Conservation (phyloP, 37 sponge, comb jelly and placozoan genomes). For the Ephydatia muelleri region DNA sequence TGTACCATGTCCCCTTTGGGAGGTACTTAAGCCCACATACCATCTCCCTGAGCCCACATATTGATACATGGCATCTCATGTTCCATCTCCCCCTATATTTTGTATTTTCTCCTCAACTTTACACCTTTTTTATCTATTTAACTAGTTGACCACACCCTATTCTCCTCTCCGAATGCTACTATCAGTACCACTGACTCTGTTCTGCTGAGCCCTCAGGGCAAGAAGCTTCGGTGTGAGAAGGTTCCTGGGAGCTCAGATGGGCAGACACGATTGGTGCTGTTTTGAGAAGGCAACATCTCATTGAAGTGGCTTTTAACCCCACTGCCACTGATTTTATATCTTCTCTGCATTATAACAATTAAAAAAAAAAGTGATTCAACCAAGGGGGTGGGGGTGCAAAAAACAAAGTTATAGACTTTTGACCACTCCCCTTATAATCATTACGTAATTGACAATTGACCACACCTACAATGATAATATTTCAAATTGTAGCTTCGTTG, state of each 20-base stretch:
- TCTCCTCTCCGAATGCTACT: constrained; percentile 7
- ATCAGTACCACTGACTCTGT: constrained; percentile 3
- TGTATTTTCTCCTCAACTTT: not conserved
- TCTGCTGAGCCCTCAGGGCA: constrained; percentile 22
- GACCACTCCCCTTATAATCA: no score
- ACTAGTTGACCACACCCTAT: constrained; percentile 14
- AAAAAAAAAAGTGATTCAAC: no score
- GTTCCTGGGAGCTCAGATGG: constrained; percentile 25
- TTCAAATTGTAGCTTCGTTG: no score
- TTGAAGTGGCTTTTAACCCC: not conserved
- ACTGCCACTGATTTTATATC: not conserved
- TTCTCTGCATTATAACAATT: not conserved
- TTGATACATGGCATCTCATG: not conserved
- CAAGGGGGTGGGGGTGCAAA: no score
- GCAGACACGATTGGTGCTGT: constrained; percentile 14
- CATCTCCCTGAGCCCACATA: not conserved
- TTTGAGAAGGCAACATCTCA: not conserved
- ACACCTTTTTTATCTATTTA: not conserved
- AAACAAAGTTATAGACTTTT: no score
- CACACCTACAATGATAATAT: no score
- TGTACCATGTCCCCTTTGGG: not conserved
- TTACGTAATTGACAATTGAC: no score
- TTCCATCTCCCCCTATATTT: no score
- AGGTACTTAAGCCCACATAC: not conserved
- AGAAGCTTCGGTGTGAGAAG: constrained; percentile 20